Evolutionary conservation across 35 echinoderm and acorn worm genomes (phyloP), one percentile per base, ranked within the genome.

Genomic region (Hemicentrotus pulcherrimus): DNA sequence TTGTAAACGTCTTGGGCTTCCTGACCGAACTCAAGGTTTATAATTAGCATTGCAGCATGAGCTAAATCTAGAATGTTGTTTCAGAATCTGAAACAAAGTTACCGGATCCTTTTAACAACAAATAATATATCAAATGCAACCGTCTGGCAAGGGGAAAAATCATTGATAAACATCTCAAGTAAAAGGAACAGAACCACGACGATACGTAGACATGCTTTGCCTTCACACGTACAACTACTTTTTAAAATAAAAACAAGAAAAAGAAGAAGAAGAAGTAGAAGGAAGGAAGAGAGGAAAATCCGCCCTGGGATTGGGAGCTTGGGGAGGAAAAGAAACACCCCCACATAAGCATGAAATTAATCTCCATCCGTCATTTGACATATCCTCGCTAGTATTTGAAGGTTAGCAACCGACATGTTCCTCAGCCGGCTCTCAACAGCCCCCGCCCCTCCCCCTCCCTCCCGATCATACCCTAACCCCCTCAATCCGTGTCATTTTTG

Each of bases 281-380:
- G 19, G 65, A n/a, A 78, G 65, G 24, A 78, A 78, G 28, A 78
- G 24, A 78, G 22, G 19, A 78, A 78, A 78, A n/a, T 59, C 65
- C 15, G 24, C 65, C 65, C 65, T 28, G 65, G 65, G 65, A 78
- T 5, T 24, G 65, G 65, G 65, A 78, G 6, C 65, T 78, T n/a
- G 18, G 65, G 24, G 24, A 78, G 65, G 65, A 78, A 78, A n/a
- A 78, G 65, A 22, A 78, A 78, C 65, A 78, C 65, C 65, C 65
- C 22, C 65, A 78, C 65, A 78, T 78, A 78, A 55, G 65, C 65
- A 78, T 78, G 65, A 78, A 78, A 78, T 78, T 78, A 78, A 78
- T 78, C 65, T 78, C 65, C 22, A 78, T 78, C 65, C 65, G 65
- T n/a, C 65, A 78, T 78, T 78, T n/a, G 65, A 78, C 65, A 78